phyloP scores from a whole-genome alignment of 2,888 invertebrate genomes.

The Leptura quadrifasciata region DNA sequence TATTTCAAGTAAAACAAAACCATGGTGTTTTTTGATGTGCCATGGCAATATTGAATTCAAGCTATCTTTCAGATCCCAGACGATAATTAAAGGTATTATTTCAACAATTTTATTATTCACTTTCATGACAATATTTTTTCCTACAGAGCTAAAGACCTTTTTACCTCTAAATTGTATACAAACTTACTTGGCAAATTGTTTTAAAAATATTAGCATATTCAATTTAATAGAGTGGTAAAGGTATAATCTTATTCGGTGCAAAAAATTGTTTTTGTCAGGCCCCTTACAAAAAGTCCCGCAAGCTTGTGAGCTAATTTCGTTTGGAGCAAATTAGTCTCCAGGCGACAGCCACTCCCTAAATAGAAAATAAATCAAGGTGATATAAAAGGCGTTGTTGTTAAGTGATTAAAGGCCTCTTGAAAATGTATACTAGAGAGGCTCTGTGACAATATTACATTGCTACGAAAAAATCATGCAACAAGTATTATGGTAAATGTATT shows the following conservation, averaged over 20 bases:
- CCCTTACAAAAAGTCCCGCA: slow-evolving; percentile 3
- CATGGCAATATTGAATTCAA: too few species aligned
- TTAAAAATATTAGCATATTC: slow-evolving; percentile 26
- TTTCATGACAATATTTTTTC: neutral
- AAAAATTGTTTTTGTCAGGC: slow-evolving; percentile 31
- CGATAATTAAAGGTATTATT: too few species aligned
- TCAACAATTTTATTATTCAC: too few species aligned
- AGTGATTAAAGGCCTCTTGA: slow-evolving; percentile 17
- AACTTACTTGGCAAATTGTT: neutral
- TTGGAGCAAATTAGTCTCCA: slow-evolving; percentile 19
- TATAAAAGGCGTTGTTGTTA: slow-evolving; percentile 18
- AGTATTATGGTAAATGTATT: too few species aligned
- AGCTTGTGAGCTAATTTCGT: slow-evolving; percentile 18
- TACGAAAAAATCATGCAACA: neutral
- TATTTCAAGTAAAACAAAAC: too few species aligned
- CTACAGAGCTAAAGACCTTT: neutral
- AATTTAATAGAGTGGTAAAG: slow-evolving; percentile 32
- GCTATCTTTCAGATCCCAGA: too few species aligned
- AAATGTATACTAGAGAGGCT: neutral
- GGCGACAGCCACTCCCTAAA: slow-evolving; percentile 5
- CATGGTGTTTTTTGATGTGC: too few species aligned
- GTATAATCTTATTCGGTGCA: slow-evolving; percentile 28
- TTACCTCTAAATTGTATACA: neutral
- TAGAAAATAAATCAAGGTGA: slow-evolving; percentile 26
- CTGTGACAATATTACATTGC: neutral